Evolutionary conservation across 2,797 vertebrate species (phyloP).

Genomic region (Capromys pilorides): DNA sequence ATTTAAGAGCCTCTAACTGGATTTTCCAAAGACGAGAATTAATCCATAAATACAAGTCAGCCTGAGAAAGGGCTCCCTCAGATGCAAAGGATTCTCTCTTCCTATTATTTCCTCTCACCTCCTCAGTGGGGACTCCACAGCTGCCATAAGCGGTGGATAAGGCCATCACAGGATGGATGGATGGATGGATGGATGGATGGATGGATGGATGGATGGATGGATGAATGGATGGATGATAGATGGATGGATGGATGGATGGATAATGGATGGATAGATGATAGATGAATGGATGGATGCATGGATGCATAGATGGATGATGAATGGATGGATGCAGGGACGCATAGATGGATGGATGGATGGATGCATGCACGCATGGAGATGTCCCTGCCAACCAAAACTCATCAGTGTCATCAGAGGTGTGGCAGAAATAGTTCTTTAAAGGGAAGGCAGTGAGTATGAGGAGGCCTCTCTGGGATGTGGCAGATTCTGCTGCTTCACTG

Average conservation of each 20-base stretch:
- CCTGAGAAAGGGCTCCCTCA: not conserved
- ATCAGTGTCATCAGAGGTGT: not conserved
- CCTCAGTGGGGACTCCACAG: not conserved
- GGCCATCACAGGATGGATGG: not conserved
- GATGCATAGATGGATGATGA: too few relatives aligned
- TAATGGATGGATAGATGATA: too few relatives aligned
- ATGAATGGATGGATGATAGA: too few relatives aligned
- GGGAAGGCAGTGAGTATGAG: not conserved
- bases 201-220: too few relatives aligned
- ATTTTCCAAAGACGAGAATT: constrained; percentile 35
- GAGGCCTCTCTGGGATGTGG: not conserved
- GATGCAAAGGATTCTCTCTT: not conserved
- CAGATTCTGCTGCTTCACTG: not conserved
- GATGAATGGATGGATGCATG: too few relatives aligned
- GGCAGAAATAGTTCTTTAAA: not conserved
- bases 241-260: too few relatives aligned
- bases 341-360: too few relatives aligned
- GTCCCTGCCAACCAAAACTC: not conserved
- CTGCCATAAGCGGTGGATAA: not conserved
- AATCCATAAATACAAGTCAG: not conserved
- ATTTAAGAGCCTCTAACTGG: constrained; percentile 49
- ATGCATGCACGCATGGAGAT: too few relatives aligned
- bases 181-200: too few relatives aligned
- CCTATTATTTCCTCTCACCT: not conserved
- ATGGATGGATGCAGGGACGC: too few relatives aligned